Percentiles rank a stretch among this genome's conserved stretches.
Conservation (phyloP, 2,888 invertebrate genomes). For the Drepana falcataria region DNA sequence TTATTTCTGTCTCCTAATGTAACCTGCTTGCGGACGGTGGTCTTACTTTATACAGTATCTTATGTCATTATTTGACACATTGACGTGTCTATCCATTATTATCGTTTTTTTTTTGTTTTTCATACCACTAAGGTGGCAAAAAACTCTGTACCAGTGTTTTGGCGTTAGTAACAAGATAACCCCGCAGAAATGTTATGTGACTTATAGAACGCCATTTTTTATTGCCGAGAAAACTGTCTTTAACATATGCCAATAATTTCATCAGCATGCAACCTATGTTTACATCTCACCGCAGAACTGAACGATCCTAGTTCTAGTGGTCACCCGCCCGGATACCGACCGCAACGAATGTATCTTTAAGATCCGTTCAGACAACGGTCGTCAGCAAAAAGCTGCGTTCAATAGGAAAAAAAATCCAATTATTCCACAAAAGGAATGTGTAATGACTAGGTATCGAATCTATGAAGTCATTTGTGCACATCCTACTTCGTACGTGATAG, state of each 20-base stretch:
- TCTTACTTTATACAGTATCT: background rate
- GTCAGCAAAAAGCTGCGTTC: constrained; percentile 16
- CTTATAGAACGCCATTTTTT: too few species aligned
- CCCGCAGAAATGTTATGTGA: too few species aligned
- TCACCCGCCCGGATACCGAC: background rate
- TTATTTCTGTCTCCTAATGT: constrained; percentile 3
- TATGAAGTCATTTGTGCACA: constrained; percentile 19
- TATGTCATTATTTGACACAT: background rate
- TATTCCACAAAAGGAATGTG: constrained; percentile 31
- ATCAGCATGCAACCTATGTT: too few species aligned
- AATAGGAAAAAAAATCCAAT: constrained; percentile 29
- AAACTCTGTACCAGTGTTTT: too few species aligned
- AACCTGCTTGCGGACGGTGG: constrained; percentile 9
- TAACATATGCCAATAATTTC: too few species aligned
- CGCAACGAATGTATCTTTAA: background rate
- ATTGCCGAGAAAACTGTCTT: too few species aligned
- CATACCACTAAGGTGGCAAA: too few species aligned
- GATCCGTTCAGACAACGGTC: background rate
- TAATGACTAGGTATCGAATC: constrained; percentile 25
- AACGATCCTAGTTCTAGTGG: background rate
- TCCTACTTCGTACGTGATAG: constrained; percentile 33
- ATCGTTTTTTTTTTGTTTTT: background rate
- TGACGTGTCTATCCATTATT: background rate
- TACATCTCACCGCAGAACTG: too few species aligned
- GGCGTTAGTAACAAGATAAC: too few species aligned